Conservation (phyloP, 2,888 invertebrate genomes). For the Ichneumon xanthorius region DNA sequence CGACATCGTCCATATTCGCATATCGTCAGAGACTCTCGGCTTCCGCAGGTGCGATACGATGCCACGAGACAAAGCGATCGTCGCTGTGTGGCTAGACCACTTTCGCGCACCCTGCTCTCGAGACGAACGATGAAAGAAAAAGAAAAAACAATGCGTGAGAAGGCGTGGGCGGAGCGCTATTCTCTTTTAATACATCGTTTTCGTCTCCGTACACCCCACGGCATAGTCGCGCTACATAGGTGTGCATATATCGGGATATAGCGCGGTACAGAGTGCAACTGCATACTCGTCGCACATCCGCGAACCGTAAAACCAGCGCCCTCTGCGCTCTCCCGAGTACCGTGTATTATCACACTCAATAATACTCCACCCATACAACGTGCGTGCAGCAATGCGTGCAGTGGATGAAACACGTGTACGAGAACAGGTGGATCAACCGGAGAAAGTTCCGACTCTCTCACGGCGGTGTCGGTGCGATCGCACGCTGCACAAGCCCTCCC, state of each 20-base stretch:
- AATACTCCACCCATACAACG: slow-evolving; percentile 13
- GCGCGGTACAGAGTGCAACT: neutral
- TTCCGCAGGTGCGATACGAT: slow-evolving; percentile 9
- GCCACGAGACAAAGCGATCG: slow-evolving; percentile 47
- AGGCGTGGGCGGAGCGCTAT: slow-evolving; percentile 15
- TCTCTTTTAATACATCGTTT: slow-evolving; percentile 28
- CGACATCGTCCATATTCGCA: slow-evolving; percentile 32
- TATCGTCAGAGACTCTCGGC: slow-evolving; percentile 41
- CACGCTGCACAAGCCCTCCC: neutral
- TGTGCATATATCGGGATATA: neutral
- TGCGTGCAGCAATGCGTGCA: neutral
- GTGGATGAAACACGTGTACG: neutral
- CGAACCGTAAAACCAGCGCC: neutral
- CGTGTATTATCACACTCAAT: slow-evolving; percentile 44
- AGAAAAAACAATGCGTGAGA: slow-evolving; percentile 46
- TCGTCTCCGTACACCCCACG: neutral
- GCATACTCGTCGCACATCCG: slow-evolving; percentile 1
- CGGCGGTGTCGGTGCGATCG: slow-evolving; percentile 24
- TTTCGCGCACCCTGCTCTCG: slow-evolving; percentile 58
- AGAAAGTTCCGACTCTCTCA: slow-evolving; percentile 66
- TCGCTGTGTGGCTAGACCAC: slow-evolving; percentile 52
- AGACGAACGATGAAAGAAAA: slow-evolving; percentile 52
- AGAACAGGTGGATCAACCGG: slow-evolving; percentile 53
- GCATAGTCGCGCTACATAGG: neutral
- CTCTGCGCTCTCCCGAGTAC: slow-evolving; percentile 6